phyloP scores from a whole-genome alignment of 2,797 vertebrate genomes.

The Peromyscus eremicus region DNA sequence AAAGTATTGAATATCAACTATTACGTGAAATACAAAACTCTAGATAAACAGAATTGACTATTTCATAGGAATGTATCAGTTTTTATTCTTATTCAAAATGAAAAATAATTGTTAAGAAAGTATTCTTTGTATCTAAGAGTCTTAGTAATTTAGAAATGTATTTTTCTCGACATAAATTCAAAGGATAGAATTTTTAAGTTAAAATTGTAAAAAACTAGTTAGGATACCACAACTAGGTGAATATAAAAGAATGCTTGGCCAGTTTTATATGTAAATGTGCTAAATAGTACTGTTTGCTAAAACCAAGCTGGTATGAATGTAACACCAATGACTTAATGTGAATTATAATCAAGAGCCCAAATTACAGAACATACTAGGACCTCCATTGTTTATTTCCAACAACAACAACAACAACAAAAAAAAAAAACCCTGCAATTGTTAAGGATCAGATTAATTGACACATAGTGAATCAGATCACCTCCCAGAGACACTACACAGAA shows the following conservation, averaged over 20 bases:
- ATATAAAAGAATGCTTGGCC: neutral
- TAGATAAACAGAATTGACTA: neutral
- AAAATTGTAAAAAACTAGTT: neutral
- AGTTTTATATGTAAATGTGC: neutral
- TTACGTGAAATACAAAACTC: neutral
- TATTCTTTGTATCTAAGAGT: neutral
- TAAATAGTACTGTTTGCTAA: neutral
- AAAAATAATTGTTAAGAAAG: neutral
- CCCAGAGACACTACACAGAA: neutral
- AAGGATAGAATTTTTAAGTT: neutral
- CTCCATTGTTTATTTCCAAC: neutral
- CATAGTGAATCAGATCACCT: neutral
- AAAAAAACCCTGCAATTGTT: neutral
- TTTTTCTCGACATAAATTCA: neutral
- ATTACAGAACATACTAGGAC: neutral
- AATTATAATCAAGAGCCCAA: neutral
- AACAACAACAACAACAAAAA: no score
- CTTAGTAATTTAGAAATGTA: neutral
- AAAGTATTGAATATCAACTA: conserved; percentile 3
- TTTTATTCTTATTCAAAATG: neutral
- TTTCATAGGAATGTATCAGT: neutral
- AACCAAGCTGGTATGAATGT: neutral
- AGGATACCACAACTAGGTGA: neutral
- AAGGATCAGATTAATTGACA: neutral
- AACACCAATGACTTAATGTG: neutral